Evolutionary conservation across 2,113 vertebrate genomes (phyloP), one percentile per base, ranked within the genome.

Genomic region (Donacobius atricapilla): DNA sequence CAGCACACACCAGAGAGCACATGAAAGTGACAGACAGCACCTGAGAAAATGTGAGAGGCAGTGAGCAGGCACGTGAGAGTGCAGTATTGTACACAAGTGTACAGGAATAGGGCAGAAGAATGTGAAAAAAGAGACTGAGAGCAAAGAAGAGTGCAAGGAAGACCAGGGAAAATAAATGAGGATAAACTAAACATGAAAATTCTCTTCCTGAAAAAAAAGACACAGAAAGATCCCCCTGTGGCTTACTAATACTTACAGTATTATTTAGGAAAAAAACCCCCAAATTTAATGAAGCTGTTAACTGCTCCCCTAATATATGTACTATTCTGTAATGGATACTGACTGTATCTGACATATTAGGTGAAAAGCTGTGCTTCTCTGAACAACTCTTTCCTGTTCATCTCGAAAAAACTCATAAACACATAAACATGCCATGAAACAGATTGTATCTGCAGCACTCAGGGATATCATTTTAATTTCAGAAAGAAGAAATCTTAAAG

Each of bases 401-500:
- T 95, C 47, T 89, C 56, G 47, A 82, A 88, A 82, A 83, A 97
- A 95, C 73, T 94, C 83, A 91, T 78, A 97, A 97, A 77, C 54
- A 90, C 60, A 94, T 65, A 97, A 78, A 90, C 53, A 93, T 64
- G 64, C 40, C 90, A 89, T 82, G 68, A 96, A 93, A 89, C 12
- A 87, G 80, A 97, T 92, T 94, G 61, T 65, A 95, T 95, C 86
- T 93, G 60, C 56, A 75, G 39, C 89, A 86, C 40, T 61, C 83
- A 90, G 66, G 71, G 51, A 87, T 48, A 96, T 44, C 57, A 50
- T 96, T 97, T 95, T 96, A 87, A 95, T 95, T 97, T 97, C 92
- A 64, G 63, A 89, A 45, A 83, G 60, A 57, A 81, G 53, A 95
- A 71, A 87, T 61, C 14, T 89, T 72, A 69, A 92, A 95, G 33